phyloP scores from a whole-genome alignment of 2,113 vertebrate genomes.

The Lepus americanus region DNA sequence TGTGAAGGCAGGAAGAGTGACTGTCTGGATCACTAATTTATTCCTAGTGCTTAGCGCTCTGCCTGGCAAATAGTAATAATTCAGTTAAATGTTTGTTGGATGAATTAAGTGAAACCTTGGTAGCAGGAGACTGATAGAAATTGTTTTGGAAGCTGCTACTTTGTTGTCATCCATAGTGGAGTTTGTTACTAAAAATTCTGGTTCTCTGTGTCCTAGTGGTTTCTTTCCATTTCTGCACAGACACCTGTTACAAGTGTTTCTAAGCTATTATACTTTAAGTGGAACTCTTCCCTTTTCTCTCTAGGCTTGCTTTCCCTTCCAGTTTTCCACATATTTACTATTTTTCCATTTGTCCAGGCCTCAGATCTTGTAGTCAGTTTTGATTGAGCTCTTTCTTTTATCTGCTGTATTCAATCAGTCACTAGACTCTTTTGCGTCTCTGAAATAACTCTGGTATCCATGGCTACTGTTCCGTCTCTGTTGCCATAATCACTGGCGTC shows the following conservation, averaged over 20 bases:
- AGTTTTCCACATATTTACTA: conserved; percentile 50
- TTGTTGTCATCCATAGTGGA: not conserved
- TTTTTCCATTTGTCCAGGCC: conserved; percentile 41
- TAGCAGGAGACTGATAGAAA: not conserved
- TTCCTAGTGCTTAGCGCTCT: not conserved
- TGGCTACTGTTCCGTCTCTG: conserved; percentile 6
- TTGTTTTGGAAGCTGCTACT: not conserved
- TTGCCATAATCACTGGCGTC: not conserved
- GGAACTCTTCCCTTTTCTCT: conserved; percentile 14
- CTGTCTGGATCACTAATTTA: not conserved
- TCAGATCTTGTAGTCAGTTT: conserved; percentile 7
- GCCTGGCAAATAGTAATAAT: not conserved
- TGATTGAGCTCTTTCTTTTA: conserved; percentile 48
- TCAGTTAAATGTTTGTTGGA: not conserved
- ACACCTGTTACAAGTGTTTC: not conserved
- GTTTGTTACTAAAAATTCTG: conserved; percentile 23
- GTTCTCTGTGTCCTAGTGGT: not conserved
- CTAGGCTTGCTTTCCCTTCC: not conserved
- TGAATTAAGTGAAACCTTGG: not conserved
- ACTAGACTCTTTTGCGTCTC: conserved; percentile 8
- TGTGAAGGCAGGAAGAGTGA: not conserved
- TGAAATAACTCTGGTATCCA: not conserved
- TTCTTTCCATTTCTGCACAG: conserved; percentile 46
- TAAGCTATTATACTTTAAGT: conserved; percentile 35
- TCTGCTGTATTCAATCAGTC: not conserved